phyloP scores from a whole-genome alignment of 2,113 vertebrate species.

The Scomber japonicus region DNA sequence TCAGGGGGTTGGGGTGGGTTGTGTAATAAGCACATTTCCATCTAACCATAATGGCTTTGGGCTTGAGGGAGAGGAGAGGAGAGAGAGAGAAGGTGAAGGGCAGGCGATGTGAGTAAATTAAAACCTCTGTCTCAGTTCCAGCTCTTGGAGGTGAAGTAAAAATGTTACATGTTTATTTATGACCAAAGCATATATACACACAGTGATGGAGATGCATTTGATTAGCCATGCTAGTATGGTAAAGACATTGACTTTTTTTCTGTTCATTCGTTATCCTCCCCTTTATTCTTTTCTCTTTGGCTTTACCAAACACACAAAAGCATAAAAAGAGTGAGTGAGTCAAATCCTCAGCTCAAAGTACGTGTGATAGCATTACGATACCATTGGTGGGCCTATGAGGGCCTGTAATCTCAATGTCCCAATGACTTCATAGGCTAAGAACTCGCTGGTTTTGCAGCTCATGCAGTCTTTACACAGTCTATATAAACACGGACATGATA shows the following conservation, averaged over 20 bases:
- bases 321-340: slow-evolving; percentile 16
- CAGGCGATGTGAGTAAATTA: slow-evolving; percentile 16
- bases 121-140: slow-evolving; percentile 16
- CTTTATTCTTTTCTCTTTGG: slow-evolving; percentile 7
- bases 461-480: slow-evolving; percentile 26
- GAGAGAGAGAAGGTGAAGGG: slow-evolving; percentile 14
- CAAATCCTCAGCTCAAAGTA: slow-evolving; percentile 47
- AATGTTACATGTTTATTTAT: slow-evolving; percentile 37
- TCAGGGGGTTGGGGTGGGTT: slow-evolving; percentile 30
- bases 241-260: background rate
- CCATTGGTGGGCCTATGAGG: slow-evolving; percentile 32
- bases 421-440: slow-evolving; percentile 70
- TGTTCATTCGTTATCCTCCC: background rate
- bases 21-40: slow-evolving; percentile 65
- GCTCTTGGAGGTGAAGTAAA: slow-evolving; percentile 7
- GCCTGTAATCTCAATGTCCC: slow-evolving; percentile 54
- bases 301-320: slow-evolving; percentile 39
- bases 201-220: slow-evolving; percentile 17
- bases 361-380: slow-evolving; percentile 58
- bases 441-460: slow-evolving; percentile 50
- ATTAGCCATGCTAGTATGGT: background rate
- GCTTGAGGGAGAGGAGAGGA: background rate
- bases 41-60: slow-evolving; percentile 67
- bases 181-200: slow-evolving; percentile 24
- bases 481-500: slow-evolving; percentile 51